These are phyloP conservation scores for Jaculus jaculus DNA, from an alignment of 2,113 vertebrate genomes.

Conservation along the genomic window DNA sequence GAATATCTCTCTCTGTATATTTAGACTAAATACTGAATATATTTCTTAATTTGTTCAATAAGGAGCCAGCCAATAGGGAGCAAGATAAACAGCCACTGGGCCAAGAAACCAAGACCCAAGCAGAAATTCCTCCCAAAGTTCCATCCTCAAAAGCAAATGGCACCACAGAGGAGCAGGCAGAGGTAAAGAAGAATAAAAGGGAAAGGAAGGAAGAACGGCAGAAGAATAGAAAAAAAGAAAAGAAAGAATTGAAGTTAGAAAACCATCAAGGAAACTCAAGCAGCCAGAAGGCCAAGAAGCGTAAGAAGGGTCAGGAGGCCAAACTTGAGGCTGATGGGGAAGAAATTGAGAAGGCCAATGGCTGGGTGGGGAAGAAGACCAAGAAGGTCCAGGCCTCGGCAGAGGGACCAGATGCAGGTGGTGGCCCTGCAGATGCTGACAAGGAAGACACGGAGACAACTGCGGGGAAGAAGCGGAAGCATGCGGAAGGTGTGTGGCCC, in stretches of 20 bases:
- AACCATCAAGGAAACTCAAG: conserved; percentile 38
- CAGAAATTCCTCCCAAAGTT: conserved; percentile 4
- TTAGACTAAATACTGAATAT: background rate
- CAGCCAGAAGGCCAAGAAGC: conserved; percentile 82
- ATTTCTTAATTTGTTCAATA: conserved; percentile 46
- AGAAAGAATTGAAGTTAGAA: conserved; percentile 82
- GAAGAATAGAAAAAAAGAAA: conserved; percentile 87
- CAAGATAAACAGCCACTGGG: conserved; percentile 49
- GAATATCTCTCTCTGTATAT: background rate
- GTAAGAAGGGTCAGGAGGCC: conserved; percentile 53
- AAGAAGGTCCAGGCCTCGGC: conserved; percentile 39
- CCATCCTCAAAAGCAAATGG: conserved; percentile 48
- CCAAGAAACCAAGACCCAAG: background rate
- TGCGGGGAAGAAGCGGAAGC: conserved; percentile 79
- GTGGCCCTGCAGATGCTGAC: fast-evolving
- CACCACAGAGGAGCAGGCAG: conserved; percentile 47
- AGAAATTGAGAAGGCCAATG: background rate
- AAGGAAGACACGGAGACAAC: background rate
- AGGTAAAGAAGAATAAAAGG: conserved; percentile 89
- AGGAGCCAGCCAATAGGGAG: conserved; percentile 70
- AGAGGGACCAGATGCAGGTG: conserved; percentile 39
- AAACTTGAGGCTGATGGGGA: conserved; percentile 14
- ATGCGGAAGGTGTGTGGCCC: conserved; percentile 77
- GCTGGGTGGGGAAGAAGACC: conserved; percentile 75
- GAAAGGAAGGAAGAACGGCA: conserved; percentile 91